Base-by-base conservation (phyloP, 2,113 vertebrate species). In the Plestiodon gilberti region DNA sequence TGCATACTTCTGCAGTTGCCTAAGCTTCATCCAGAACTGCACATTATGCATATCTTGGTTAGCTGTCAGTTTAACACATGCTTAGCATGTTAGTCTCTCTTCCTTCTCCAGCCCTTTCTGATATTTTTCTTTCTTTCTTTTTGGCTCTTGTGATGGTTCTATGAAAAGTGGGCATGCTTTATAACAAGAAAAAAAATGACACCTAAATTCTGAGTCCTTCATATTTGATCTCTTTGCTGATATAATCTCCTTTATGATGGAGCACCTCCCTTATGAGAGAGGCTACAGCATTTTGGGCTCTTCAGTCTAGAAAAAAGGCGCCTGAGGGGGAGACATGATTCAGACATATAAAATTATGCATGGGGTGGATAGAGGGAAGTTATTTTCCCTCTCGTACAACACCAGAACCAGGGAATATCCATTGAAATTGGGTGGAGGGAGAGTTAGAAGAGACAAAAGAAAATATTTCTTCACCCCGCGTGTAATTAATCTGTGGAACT, bases 21-120 rank as follows among this genome's bases (percentile, higher is more conserved):
- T 89, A 81, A 91, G 17, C 18, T n/a, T 87, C 30, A 11, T 87
- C 38, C 57, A 74, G 62, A 62, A 89, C 89, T 33, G 28, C 81
- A n/a, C 8, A 78, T 1, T 11, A 1, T 38, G 61, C 0, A 4
- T 11, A 1, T 65, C n/a, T 75, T 81, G 40, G 38, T 65, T 65
- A 87, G 23, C 65, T 74, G 69, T 57, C 78, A 74, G 22, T 73
- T 55, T 78, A 62, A 59, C 20, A 15, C 48, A 71, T 89, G 70
- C 38, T 71, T 17, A 65, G 25, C 8, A 82, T 11, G 43, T n/a
- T 8, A 59, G 13, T n/a, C 82, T 30, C 84, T 82, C 57, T 30
- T 75, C 81, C 88, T 78, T 48, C 10, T 87, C 33, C 81, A 77
- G 25, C 2, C 2, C 2, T 28, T 89, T 8, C 6, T 86, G 10